Evolutionary conservation across 2,797 vertebrate genomes (phyloP).

Genomic region (Intellagama lesueurii): DNA sequence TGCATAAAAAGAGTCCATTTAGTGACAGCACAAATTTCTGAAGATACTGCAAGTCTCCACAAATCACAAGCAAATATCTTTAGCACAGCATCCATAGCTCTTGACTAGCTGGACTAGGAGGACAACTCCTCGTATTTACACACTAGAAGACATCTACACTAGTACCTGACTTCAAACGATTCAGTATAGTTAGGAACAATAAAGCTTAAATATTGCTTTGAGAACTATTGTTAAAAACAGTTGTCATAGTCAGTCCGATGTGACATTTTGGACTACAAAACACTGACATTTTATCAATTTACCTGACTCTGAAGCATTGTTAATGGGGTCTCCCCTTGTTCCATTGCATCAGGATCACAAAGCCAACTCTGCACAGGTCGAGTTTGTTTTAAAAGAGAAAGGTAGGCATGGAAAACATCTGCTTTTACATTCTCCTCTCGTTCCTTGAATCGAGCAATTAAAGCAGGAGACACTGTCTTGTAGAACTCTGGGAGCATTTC

Average conservation of each 20-base stretch:
- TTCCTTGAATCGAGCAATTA: constrained; percentile 97
- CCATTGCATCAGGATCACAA: constrained; percentile 97
- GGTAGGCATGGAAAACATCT: constrained; percentile 97
- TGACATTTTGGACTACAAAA: constrained; percentile 23
- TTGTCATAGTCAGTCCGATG: neutral
- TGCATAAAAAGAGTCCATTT: neutral
- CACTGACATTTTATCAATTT: constrained; percentile 48
- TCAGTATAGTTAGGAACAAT: neutral
- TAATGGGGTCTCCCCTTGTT: constrained; percentile 96
- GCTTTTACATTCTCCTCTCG: constrained; percentile 99
- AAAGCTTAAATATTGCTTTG: neutral
- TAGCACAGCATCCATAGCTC: neutral
- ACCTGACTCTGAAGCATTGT: constrained; percentile 99
- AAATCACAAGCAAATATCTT: neutral
- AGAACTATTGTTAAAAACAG: neutral
- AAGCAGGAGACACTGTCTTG: constrained; percentile 95
- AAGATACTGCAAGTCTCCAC: neutral
- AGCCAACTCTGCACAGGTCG: constrained; percentile 97
- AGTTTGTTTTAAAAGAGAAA: constrained; percentile 98
- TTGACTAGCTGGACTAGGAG: neutral
- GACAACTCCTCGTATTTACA: neutral
- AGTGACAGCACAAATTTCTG: neutral
- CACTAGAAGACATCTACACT: neutral
- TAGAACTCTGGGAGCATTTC: constrained; percentile 99
- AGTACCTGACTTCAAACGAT: neutral